These are phyloP conservation scores for Muscicapa striata DNA, from an alignment of 2,797 vertebrate genomes.

Conservation along the genomic window DNA sequence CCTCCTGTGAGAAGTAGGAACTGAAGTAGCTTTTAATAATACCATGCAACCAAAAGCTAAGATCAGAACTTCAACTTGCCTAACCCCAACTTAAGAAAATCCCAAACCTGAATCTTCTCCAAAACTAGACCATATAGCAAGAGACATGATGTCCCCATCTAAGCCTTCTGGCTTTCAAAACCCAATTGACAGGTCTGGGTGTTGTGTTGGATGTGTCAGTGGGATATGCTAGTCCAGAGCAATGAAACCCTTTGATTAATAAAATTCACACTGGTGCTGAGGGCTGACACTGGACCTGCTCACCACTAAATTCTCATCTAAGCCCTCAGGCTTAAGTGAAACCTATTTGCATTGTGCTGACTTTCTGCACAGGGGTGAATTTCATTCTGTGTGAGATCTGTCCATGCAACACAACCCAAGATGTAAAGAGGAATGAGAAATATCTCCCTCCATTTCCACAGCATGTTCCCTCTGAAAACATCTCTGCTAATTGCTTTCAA, in stretches of 20 bases:
- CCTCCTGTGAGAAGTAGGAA: not conserved
- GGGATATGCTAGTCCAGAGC: not conserved
- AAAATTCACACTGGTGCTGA: not conserved
- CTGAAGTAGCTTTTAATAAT: not conserved
- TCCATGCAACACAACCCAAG: not conserved
- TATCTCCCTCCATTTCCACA: not conserved
- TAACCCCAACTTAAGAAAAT: not conserved
- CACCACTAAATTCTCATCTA: not conserved
- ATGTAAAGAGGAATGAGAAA: slow-evolving; percentile 15
- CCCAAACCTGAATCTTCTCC: not conserved
- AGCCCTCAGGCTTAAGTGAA: not conserved
- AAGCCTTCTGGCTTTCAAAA: not conserved
- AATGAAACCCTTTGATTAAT: not conserved
- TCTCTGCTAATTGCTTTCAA: slow-evolving; percentile 58
- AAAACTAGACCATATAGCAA: not conserved
- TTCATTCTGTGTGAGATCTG: not conserved
- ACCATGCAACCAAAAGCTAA: not conserved
- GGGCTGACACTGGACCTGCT: not conserved
- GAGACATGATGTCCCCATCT: not conserved
- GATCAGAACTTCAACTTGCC: not conserved
- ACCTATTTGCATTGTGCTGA: not conserved
- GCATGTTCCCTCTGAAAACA: slow-evolving; percentile 10
- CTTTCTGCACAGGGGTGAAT: not conserved
- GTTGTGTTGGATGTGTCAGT: not conserved
- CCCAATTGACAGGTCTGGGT: not conserved